These are phyloP conservation scores for Columba janthina DNA, from an alignment of 2,113 vertebrate species.

Conservation along the genomic window DNA sequence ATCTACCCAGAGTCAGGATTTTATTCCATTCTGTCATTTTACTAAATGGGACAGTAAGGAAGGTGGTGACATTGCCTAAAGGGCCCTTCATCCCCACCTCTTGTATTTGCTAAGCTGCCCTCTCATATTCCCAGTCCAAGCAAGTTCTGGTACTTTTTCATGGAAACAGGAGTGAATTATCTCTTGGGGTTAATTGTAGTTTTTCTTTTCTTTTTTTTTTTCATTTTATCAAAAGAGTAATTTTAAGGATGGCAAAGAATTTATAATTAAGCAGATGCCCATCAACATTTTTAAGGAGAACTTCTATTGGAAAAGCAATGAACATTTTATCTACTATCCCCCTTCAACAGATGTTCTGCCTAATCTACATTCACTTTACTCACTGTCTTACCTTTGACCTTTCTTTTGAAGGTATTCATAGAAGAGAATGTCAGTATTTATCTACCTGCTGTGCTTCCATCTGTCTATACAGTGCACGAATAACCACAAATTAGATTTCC, in stretches of 20 bases:
- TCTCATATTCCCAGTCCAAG: not conserved
- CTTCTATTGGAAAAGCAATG: slow-evolving; percentile 45
- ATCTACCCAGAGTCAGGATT: not conserved
- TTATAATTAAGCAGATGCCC: slow-evolving; percentile 62
- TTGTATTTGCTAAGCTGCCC: not conserved
- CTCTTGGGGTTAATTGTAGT: slow-evolving; percentile 17
- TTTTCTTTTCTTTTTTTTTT: slow-evolving; percentile 9
- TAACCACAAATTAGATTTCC: slow-evolving; percentile 77
- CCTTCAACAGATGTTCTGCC: slow-evolving; percentile 75
- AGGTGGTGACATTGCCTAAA: not conserved
- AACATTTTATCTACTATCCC: slow-evolving; percentile 63
- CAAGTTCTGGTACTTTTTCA: not conserved
- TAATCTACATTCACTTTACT: slow-evolving; percentile 76
- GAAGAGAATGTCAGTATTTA: slow-evolving; percentile 80
- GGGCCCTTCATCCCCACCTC: not conserved
- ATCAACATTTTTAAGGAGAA: slow-evolving; percentile 55
- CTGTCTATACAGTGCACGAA: slow-evolving; percentile 70
- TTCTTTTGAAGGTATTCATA: slow-evolving; percentile 77
- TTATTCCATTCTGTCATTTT: not conserved
- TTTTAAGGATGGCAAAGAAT: slow-evolving; percentile 17
- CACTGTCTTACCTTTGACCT: slow-evolving; percentile 76
- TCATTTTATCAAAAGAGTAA: slow-evolving; percentile 5
- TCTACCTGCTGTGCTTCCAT: slow-evolving; percentile 84
- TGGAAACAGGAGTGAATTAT: not conserved
- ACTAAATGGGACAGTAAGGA: not conserved